phyloP scores from a whole-genome alignment of 2,888 invertebrate species.

The Hypercompe scribonia region DNA sequence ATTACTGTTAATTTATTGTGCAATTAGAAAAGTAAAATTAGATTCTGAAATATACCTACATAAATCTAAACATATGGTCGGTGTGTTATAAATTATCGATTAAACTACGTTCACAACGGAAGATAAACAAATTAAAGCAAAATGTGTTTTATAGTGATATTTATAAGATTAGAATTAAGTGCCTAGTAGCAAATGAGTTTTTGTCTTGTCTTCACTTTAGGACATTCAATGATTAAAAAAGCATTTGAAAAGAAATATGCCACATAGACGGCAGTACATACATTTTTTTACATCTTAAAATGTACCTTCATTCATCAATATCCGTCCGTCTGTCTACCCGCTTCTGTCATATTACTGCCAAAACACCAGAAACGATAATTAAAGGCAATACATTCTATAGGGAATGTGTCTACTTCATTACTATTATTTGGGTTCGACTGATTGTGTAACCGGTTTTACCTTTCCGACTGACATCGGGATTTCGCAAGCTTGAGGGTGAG shows the following conservation, averaged over 20 bases:
- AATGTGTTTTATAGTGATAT: not conserved
- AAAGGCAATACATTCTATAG: too few relatives aligned
- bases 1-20: not conserved
- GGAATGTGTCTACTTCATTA: too few relatives aligned
- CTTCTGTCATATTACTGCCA: too few relatives aligned
- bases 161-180: conserved; percentile 3
- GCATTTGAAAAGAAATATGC: not conserved
- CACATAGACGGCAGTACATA: not conserved
- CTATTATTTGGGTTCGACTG: too few relatives aligned
- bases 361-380: too few relatives aligned
- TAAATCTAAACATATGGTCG: not conserved
- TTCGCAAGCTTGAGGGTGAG: too few relatives aligned
- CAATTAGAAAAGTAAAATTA: not conserved
- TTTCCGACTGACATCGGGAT: too few relatives aligned
- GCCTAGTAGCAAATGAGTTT: not conserved
- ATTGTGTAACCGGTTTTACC: too few relatives aligned
- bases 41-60: not conserved
- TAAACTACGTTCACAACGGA: not conserved
- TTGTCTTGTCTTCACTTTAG: not conserved
- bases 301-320: too few relatives aligned
- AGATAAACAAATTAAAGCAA: conserved; percentile 3
- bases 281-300: not conserved
- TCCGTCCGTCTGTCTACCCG: too few relatives aligned
- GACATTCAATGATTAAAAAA: not conserved
- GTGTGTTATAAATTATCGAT: conserved; percentile 2